A percentile compares a stretch with the other conserved stretches of the same genome.
These are phyloP conservation scores for Semnornis frantzii DNA, from an alignment of 2,113 vertebrate genomes.

Conservation along the genomic window DNA sequence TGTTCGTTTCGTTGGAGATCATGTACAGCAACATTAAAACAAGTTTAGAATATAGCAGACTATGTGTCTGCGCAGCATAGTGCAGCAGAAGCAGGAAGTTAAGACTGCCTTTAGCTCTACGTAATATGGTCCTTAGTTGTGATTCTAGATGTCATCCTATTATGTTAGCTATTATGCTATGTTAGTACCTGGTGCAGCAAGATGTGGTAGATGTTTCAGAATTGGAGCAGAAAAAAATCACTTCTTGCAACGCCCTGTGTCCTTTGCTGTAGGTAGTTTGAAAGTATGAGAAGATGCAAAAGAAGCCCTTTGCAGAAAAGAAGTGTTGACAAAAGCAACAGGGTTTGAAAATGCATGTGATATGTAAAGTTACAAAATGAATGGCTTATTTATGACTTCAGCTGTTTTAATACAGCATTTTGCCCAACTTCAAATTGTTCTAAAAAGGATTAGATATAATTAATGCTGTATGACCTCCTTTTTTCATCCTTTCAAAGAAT, in stretches of 20 bases:
- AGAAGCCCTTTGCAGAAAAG: background rate
- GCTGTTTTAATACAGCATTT: constrained; percentile 48
- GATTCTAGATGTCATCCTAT: background rate
- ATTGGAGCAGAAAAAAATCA: background rate
- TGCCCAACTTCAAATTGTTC: constrained; percentile 65
- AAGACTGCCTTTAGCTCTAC: background rate
- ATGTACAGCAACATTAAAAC: background rate
- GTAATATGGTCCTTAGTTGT: background rate
- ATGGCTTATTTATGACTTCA: constrained; percentile 32
- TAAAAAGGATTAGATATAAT: constrained; percentile 84
- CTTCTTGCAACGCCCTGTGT: background rate
- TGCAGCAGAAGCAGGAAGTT: background rate
- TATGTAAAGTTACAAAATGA: constrained; percentile 46
- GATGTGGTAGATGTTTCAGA: background rate
- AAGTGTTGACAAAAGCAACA: constrained; percentile 3
- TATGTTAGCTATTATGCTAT: background rate
- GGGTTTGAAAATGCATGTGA: constrained; percentile 30
- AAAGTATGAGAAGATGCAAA: background rate
- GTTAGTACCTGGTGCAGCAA: background rate
- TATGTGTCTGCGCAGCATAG: background rate
- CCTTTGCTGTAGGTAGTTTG: background rate
- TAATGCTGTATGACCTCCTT: constrained; percentile 83
- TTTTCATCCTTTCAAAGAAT: constrained; percentile 70
- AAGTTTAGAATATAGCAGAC: background rate
- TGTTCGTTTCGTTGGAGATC: background rate